phyloP scores from a whole-genome alignment of 2,113 vertebrate species.

The Terrapene triunguis region DNA sequence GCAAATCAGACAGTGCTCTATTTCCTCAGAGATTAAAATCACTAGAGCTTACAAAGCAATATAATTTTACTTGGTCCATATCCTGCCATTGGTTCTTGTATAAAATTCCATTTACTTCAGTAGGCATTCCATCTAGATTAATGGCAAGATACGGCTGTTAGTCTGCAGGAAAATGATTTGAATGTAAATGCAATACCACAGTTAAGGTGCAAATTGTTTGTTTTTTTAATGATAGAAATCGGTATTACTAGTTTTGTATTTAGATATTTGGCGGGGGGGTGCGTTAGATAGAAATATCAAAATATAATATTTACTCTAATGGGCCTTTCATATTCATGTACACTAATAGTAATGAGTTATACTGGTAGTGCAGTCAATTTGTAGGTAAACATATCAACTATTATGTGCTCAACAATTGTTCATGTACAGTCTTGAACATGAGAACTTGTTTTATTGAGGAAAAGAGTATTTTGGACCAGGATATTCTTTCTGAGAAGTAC shows the following conservation, averaged over 20 bases:
- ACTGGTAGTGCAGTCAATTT: rapidly evolving
- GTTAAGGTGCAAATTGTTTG: not conserved
- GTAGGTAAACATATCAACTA: not conserved
- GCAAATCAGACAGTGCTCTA: not conserved
- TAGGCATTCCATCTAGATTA: not conserved
- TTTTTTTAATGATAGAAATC: not conserved
- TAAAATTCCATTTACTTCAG: not conserved
- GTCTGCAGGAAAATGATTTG: not conserved
- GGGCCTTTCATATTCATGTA: not conserved
- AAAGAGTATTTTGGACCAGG: not conserved
- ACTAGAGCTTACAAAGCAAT: not conserved
- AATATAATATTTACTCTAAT: not conserved
- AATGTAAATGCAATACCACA: not conserved
- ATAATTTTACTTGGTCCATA: not conserved
- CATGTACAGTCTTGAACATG: rapidly evolving
- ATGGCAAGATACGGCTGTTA: rapidly evolving
- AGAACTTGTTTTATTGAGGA: not conserved
- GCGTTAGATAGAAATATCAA: not conserved
- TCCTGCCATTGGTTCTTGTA: not conserved
- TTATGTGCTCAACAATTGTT: not conserved
- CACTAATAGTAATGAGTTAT: not conserved
- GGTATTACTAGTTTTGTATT: not conserved
- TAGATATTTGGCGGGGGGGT: not conserved
- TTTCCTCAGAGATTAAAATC: not conserved
- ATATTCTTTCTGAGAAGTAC: not conserved